A percentile compares a stretch with the other conserved stretches of the same genome.
phyloP scores from a whole-genome alignment of 2,797 vertebrate genomes.

The Pelobates cultripes region DNA sequence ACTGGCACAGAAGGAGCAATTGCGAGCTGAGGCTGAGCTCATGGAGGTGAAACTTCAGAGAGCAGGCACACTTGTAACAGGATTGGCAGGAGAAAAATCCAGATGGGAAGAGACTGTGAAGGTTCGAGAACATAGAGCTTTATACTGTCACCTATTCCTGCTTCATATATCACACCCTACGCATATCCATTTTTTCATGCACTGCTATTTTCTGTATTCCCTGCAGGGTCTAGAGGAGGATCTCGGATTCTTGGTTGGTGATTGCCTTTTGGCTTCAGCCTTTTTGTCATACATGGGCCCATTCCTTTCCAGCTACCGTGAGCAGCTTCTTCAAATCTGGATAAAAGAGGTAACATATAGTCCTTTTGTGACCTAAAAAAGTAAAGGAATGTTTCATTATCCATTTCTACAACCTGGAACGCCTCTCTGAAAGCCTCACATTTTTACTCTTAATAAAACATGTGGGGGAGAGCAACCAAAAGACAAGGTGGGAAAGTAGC shows the following conservation, averaged over 20 bases:
- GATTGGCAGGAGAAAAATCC: slow-evolving; percentile 82
- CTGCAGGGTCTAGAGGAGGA: slow-evolving; percentile 81
- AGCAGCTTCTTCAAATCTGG: slow-evolving; percentile 84
- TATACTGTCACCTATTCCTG: neutral
- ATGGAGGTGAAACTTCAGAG: slow-evolving; percentile 87
- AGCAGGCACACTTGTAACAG: slow-evolving; percentile 82
- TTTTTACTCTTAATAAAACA: no score
- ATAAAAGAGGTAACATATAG: slow-evolving; percentile 77
- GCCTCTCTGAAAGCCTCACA: no score
- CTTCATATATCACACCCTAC: neutral
- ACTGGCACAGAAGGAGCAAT: slow-evolving; percentile 79
- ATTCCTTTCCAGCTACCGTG: slow-evolving; percentile 86
- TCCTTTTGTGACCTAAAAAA: no score
- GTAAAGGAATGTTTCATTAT: no score
- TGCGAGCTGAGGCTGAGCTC: slow-evolving; percentile 78
- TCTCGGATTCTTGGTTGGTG: slow-evolving; percentile 84
- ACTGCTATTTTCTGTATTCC: neutral
- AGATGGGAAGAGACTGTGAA: slow-evolving; percentile 85
- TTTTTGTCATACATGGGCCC: slow-evolving; percentile 94
- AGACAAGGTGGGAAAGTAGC: no score
- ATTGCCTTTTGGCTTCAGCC: slow-evolving; percentile 85
- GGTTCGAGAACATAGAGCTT: slow-evolving; percentile 62
- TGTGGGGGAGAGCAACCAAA: no score
- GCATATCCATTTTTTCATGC: no score
- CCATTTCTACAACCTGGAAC: no score